Percentiles rank a stretch among this genome's conserved stretches.
Evolutionary conservation across 2,797 vertebrate genomes (phyloP).

Genomic region (Gallinago stenura): DNA sequence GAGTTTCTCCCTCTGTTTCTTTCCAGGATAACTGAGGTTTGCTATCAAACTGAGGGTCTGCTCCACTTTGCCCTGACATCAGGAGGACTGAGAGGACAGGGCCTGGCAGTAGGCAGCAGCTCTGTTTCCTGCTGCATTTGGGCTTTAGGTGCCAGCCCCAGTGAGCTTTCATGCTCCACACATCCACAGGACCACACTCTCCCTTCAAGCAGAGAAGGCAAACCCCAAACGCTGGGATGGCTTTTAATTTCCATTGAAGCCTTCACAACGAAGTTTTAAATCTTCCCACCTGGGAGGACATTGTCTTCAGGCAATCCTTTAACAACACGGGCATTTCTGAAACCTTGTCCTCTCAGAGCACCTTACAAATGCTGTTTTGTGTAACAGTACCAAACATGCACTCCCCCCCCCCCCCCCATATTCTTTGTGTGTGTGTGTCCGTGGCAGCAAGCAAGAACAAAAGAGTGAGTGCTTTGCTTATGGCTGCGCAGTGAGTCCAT

Average conservation of each 20-base stretch:
- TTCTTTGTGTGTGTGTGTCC: background rate
- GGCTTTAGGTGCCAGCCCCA: background rate
- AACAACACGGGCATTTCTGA: background rate
- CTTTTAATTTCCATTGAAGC: background rate
- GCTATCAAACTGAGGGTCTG: background rate
- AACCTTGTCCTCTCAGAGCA: background rate
- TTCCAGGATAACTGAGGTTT: background rate
- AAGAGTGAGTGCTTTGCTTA: background rate
- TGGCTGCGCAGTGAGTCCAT: background rate
- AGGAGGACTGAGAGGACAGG: background rate
- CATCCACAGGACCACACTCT: fast-evolving
- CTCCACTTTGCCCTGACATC: background rate
- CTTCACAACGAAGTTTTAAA: background rate
- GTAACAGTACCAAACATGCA: background rate
- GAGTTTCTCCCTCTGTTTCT: background rate
- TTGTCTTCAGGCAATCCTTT: background rate
- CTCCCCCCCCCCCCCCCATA: too few species aligned
- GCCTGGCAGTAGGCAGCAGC: background rate
- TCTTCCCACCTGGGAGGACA: background rate
- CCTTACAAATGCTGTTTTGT: background rate
- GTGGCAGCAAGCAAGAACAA: background rate
- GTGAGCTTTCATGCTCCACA: background rate
- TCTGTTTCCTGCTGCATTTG: background rate
- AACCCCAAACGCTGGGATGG: background rate
- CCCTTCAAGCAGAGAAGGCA: background rate